Evolutionary conservation across 1,140 invertebrate species (phyloP).

Genomic region (Antheraea pernyi): DNA sequence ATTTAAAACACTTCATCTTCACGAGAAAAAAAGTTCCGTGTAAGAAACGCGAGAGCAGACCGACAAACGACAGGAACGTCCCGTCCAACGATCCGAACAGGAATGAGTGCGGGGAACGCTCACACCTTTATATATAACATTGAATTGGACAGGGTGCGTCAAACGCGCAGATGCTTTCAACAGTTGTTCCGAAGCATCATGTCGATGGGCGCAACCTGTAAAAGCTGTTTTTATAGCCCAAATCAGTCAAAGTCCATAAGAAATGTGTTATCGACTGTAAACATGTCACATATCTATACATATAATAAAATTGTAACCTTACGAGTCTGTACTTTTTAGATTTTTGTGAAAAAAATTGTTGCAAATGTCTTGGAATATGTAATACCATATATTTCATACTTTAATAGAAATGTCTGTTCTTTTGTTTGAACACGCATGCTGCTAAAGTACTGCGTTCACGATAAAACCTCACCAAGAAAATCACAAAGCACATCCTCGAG

Average conservation of each 20-base stretch:
- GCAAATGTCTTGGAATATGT: too few relatives aligned
- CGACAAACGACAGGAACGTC: conserved; percentile 22
- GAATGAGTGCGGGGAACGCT: conserved; percentile 38
- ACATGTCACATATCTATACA: too few relatives aligned
- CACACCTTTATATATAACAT: conserved; percentile 31
- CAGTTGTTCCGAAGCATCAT: conserved; percentile 52
- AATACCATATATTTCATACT: too few relatives aligned
- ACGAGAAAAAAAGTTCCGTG: conserved; percentile 26
- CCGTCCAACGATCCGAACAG: conserved; percentile 30
- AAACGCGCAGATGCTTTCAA: conserved; percentile 64
- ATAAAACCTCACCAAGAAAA: too few relatives aligned
- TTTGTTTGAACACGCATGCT: too few relatives aligned
- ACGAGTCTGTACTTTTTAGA: too few relatives aligned
- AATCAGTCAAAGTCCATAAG: background rate
- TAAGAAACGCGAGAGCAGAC: conserved; percentile 13
- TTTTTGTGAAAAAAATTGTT: too few relatives aligned
- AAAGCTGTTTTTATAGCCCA: conserved; percentile 12
- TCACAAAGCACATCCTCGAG: too few relatives aligned
- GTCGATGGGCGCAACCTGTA: conserved; percentile 31
- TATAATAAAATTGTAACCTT: too few relatives aligned
- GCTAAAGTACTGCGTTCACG: too few relatives aligned
- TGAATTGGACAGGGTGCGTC: conserved; percentile 31
- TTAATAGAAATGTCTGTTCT: too few relatives aligned
- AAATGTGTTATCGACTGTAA: background rate
- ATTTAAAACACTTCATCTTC: conserved; percentile 54